Base-by-base conservation (phyloP, 2,113 vertebrate species). In the Brachyhypopomus gauderio region DNA sequence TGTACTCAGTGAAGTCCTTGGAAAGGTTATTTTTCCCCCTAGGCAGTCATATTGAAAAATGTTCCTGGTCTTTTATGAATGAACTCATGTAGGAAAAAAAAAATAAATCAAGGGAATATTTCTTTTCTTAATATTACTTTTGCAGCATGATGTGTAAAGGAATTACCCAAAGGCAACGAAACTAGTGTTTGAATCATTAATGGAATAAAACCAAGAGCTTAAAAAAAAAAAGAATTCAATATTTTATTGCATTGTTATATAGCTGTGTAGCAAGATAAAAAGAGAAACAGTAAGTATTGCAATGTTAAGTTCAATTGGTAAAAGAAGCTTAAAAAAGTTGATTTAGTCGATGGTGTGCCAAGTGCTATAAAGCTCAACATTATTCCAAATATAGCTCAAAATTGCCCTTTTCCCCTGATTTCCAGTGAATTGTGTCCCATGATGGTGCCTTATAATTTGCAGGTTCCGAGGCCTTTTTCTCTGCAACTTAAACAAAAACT, bases 241-340 rank as follows among this genome's bases (percentile, higher is more conserved):
- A 34, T 78, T 91, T 92, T 91, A 92, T 92, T 92, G 90, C 90
- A 88, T 90, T 88, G 80, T 89, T 90, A 89, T 85, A 89, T 88
- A 90, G 87, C 88, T 88, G 79, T 81, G 87, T 69, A 90, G 85
- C 87, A 77, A 45, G 83, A 38, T 77, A 58, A 75, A 45, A 23
- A 56, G 70, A 52, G 67, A 56, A 38, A 72, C 72, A 71, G 77
- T 38, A 75, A 78, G 52, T 34, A 75, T 80, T 63, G 25, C 60
- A 83, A 74, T 74, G 72, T 79, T 55, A 69, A 69, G 79, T 30
- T 55, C 38, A 52, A 48, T 38, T 60, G 34, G 20, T 79, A 80
- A 70, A 62, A 76, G 52, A 55, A 70, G 19, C 7, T 17, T 36
- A 14, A 6, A 36, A 56, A 67, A 66, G 2, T 20, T 64, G 16